Base-by-base conservation (phyloP, 2,888 invertebrate genomes). In the Caenorhabditis afra region DNA sequence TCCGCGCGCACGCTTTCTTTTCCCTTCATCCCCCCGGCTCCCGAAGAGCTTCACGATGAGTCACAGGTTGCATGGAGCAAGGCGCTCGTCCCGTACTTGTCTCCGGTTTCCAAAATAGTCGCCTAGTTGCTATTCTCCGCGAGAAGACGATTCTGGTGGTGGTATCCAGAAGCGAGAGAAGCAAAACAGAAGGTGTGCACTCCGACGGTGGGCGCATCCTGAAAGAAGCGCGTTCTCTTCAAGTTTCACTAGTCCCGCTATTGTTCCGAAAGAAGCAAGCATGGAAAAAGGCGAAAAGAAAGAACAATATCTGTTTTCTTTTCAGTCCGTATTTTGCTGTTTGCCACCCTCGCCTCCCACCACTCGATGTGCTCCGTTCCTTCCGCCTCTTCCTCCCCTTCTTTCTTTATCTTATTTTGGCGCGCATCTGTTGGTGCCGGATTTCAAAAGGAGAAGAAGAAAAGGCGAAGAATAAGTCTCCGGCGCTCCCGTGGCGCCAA, bases 261-360 rank as follows among this genome's bases (percentile, higher is more conserved):
- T 11, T 41, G 11, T 41, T 41, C 41, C 7, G 14, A 41, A 52
- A 52, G 59, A 12, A 55, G 35, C 58, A 39, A 44, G 35, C 14
- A 50, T 23, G 55, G 44, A 53, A 53, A 23, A 57, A 49, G 44
- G 49, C 66, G 50, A 70, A 65, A 62, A 73, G 37, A 52, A 61
- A 22, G 67, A 62, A 55, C 50, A 66, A 39, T 50, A 67, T 73
- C 44, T 67, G 62, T 78, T 78, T 57, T 71, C 50, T 50, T 37
- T 29, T 52, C 49, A 29, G 45, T 62, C 64, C 76, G 37, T 57
- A 49, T 62, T 67, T 57, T 66, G 64, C 76, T 50, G 68, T 68
- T 68, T 64, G 68, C 68, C 76, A 64, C 58, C 68, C 68, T 76
- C 76, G 62, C 64, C 76, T 62, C 76, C 68, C 67, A 62, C 71